phyloP scores from a whole-genome alignment of 2,797 vertebrate genomes.

The Intellagama lesueurii region DNA sequence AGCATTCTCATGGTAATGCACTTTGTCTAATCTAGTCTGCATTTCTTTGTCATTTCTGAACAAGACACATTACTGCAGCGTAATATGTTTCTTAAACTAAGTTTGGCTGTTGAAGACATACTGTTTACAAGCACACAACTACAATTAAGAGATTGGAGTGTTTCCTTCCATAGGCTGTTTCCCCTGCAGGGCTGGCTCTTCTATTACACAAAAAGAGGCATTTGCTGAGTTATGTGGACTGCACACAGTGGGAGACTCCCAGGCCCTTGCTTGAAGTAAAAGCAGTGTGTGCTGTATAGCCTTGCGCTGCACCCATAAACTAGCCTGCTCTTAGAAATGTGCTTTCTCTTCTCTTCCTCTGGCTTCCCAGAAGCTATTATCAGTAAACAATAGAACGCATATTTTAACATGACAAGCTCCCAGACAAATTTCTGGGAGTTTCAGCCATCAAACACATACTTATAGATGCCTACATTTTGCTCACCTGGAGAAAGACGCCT shows the following conservation, averaged over 20 bases:
- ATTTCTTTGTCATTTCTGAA: conserved; percentile 18
- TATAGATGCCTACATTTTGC: too few species aligned
- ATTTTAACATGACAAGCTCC: conserved; percentile 39
- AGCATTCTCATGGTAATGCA: not conserved
- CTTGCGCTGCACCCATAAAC: not conserved
- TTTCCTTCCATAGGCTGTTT: not conserved
- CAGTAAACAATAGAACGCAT: conserved; percentile 60
- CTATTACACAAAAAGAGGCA: not conserved
- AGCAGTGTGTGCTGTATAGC: not conserved
- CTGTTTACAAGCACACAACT: not conserved
- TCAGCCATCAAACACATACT: too few species aligned
- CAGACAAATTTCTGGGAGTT: too few species aligned
- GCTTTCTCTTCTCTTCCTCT: too few species aligned
- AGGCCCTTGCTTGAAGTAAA: not conserved
- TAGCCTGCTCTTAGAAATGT: not conserved
- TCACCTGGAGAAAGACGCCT: too few species aligned
- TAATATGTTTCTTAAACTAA: not conserved
- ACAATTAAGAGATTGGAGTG: not conserved
- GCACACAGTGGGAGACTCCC: not conserved
- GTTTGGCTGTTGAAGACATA: not conserved
- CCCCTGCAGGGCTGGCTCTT: not conserved
- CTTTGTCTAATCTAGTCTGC: not conserved
- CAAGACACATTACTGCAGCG: not conserved
- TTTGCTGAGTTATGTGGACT: not conserved
- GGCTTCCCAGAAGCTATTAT: conserved; percentile 46